Percentiles rank a stretch among this genome's conserved stretches.
Evolutionary conservation across 2,797 vertebrate species (phyloP).

Genomic region (Halcyon smyrnensis): DNA sequence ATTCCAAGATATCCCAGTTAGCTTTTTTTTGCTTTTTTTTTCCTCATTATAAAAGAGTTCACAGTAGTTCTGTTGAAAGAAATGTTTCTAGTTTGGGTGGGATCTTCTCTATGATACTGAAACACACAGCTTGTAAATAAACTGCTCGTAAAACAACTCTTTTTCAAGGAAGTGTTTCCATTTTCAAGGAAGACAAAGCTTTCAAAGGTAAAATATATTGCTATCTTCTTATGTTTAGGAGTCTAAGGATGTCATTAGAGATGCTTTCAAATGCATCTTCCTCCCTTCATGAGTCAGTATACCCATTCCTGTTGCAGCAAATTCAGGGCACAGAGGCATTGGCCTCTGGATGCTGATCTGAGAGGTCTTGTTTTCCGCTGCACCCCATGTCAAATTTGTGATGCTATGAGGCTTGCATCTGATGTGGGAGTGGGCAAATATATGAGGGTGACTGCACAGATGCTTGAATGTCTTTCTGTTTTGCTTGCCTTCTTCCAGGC

Average conservation of each 20-base stretch:
- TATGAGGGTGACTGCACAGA: fast-evolving
- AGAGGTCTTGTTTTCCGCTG: neutral
- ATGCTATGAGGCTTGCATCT: neutral
- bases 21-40: neutral
- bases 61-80: neutral
- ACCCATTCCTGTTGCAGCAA: fast-evolving
- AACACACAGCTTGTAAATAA: neutral
- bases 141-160: neutral
- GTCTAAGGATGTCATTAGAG: neutral
- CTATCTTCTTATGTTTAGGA: neutral
- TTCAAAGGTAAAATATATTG: neutral
- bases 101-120: neutral
- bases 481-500: too few relatives aligned
- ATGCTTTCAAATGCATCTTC: neutral
- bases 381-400: fast-evolving
- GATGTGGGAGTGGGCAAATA: fast-evolving
- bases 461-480: neutral
- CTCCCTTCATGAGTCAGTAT: neutral
- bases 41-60: neutral
- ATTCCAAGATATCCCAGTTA: neutral
- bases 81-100: neutral
- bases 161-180: neutral
- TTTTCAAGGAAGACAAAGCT: neutral
- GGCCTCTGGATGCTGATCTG: neutral
- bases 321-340: too few relatives aligned